Base-by-base conservation (phyloP, 2,888 invertebrate genomes). In the Hirtodrosophila alboralis region DNA sequence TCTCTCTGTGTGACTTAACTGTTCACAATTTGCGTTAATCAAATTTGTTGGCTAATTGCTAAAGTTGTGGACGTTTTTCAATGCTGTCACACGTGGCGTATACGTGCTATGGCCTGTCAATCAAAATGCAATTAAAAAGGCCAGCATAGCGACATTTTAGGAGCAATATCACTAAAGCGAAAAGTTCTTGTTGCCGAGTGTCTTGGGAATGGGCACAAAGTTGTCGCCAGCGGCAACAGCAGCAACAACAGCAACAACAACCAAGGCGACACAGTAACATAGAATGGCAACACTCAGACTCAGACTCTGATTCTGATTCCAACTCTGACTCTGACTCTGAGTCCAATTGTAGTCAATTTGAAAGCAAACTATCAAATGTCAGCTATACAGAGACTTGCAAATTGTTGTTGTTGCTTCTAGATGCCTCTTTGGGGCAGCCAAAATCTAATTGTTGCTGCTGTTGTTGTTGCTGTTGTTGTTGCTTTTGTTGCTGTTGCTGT, bases 321-420 rank as follows among this genome's bases (percentile, higher is more conserved):
- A 5, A 18, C 18, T 18, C 18, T 4, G 4, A 18, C 18, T 18
- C 18, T 2, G 27, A 44, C 30, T 48, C 43, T 26, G 62, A 41
- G 54, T 67, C 47, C 81, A 76, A 86, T 86, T 80, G 84, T 74
- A 70, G 75, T 67, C 84, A 77, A 86, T 81, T 86, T 86, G 80
- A 84, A 86, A 81, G 80, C 86, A 71, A 84, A 77, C 75, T 84
- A 81, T 86, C 86, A 86, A 81, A 84, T 80, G 86, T 80, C 86
- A 80, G 84, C 65, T 62, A 21, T 12, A 49, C 48, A 60, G 53
- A 61, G 45, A 53, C 64, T 48, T 41, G 38, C 47, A 6, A n/a
- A 23, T 38, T 56, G 52, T 21, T 71, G 61, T 31, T 40, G 44
- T 23, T 59, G 48, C 47, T 64, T 60, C 38, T 75, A 54, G 77